Evolutionary conservation across 2,888 invertebrate genomes (phyloP).

Genomic region (Zygothrica quintamaculata): DNA sequence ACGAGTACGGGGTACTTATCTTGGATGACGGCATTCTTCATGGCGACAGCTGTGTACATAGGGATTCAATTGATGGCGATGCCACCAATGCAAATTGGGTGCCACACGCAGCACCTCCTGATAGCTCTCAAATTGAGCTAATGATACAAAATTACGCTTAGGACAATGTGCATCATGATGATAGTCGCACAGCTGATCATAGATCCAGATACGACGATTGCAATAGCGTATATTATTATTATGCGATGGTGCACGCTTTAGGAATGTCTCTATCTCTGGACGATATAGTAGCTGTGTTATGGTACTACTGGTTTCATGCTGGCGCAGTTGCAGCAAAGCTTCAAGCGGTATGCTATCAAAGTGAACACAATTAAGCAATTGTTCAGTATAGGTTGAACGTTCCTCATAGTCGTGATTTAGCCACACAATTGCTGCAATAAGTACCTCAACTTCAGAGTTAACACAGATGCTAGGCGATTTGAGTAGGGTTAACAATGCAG

Average conservation of each 20-base stretch:
- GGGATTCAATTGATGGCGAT: constrained; percentile 35
- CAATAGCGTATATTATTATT: constrained; percentile 14
- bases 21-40: constrained; percentile 8
- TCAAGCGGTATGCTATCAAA: constrained; percentile 36
- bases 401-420: constrained; percentile 20
- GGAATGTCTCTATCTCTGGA: constrained; percentile 15
- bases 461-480: constrained; percentile 36
- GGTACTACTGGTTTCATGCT: neutral
- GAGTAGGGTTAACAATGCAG: constrained; percentile 19
- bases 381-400: neutral
- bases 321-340: constrained; percentile 20
- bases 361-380: constrained; percentile 19
- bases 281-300: constrained; percentile 9
- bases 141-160: constrained; percentile 23
- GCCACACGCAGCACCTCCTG: neutral
- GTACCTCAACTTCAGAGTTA: constrained; percentile 47
- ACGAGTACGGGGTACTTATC: neutral
- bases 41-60: constrained; percentile 32
- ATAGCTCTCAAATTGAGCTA: constrained; percentile 19
- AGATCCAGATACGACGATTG: constrained; percentile 40
- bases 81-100: constrained; percentile 34
- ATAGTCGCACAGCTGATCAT: constrained; percentile 28
- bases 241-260: constrained; percentile 1
- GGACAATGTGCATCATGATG: constrained; percentile 42
- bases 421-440: constrained; percentile 31